Evolutionary conservation across 2,113 vertebrate genomes (phyloP), one percentile per base, ranked within the genome.

Genomic region (Enhydra lutris): DNA sequence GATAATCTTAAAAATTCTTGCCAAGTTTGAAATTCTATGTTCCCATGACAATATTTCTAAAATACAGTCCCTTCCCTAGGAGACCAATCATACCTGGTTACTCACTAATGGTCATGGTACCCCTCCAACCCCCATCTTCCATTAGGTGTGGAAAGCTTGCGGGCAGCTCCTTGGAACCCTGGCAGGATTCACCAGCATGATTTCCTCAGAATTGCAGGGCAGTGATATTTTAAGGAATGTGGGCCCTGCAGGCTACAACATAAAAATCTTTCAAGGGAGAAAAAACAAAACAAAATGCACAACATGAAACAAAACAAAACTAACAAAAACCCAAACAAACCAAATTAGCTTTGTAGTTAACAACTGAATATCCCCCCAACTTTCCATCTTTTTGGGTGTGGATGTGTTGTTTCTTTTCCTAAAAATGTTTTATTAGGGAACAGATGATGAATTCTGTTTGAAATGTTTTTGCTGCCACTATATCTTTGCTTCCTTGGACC

Each of bases 171-270:
- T 18, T 1, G 26, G 34, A 42, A 81, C 8, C 45, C 55, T 87
- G 81, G 71, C 55, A 45, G 59, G 65, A 31, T 76, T 88, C 21
- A 45, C 20, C 15, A 81, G 59, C 36, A 69, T 15, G 79, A 24
- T 55, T n/a, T 88, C 73, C 55, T 52, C 3, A 26, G 61, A 91
- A 61, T 29, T 83, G 18, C 42, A 90, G 45, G 69, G 39, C 81
- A 65, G 95, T 55, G 63, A 71, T 13, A 42, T 83, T 94, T 93
- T 78, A 59, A 89, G 39, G 63, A 94, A 89, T 94, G 69, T 80
- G 42, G 47, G 6, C 81, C 52, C 50, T 96, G n/a, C 5, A 69
- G 89, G 39, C n/a, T 42, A 42, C 89, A 97, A 87, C 74, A 74
- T 57, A 39, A 95, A 65, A 79, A 57, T 59, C 83, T 95, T 95